phyloP scores from a whole-genome alignment of 2,113 vertebrate species.

The Lethenteron reissneri region DNA sequence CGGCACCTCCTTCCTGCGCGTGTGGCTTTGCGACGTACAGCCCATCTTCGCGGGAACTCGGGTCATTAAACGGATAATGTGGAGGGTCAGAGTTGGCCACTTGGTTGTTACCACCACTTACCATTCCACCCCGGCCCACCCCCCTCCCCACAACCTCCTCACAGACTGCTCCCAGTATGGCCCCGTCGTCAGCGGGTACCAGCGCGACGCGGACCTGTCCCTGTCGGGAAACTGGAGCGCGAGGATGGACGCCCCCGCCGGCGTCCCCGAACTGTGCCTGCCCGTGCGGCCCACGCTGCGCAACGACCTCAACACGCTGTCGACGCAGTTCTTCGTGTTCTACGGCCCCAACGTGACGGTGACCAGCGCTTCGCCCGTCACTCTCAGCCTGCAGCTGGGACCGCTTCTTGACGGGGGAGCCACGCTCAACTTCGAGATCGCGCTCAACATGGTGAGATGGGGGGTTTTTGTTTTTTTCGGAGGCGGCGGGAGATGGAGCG shows the following conservation, averaged over 20 bases:
- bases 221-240: slow-evolving; percentile 20
- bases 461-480: too few relatives aligned
- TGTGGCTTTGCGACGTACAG: too few relatives aligned
- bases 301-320: slow-evolving; percentile 93
- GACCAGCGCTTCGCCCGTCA: slow-evolving; percentile 48
- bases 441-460: slow-evolving; percentile 55
- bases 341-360: slow-evolving; percentile 78
- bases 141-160: background rate
- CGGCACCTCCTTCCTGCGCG: too few relatives aligned
- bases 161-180: slow-evolving; percentile 60
- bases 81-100: too few relatives aligned
- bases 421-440: slow-evolving; percentile 75
- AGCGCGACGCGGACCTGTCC: slow-evolving; percentile 13
- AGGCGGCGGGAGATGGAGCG: too few relatives aligned
- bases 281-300: slow-evolving; percentile 70
- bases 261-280: slow-evolving; percentile 44
- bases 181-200: slow-evolving; percentile 28
- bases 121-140: background rate
- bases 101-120: too few relatives aligned
- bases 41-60: too few relatives aligned
- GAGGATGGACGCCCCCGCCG: slow-evolving; percentile 18
- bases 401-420: slow-evolving; percentile 85
- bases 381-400: slow-evolving; percentile 73
- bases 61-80: too few relatives aligned
- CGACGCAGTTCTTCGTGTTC: slow-evolving; percentile 94